A percentile compares a stretch with the other conserved stretches of the same genome.
Conservation (phyloP, 2,113 vertebrate genomes). For the Galbula dea region DNA sequence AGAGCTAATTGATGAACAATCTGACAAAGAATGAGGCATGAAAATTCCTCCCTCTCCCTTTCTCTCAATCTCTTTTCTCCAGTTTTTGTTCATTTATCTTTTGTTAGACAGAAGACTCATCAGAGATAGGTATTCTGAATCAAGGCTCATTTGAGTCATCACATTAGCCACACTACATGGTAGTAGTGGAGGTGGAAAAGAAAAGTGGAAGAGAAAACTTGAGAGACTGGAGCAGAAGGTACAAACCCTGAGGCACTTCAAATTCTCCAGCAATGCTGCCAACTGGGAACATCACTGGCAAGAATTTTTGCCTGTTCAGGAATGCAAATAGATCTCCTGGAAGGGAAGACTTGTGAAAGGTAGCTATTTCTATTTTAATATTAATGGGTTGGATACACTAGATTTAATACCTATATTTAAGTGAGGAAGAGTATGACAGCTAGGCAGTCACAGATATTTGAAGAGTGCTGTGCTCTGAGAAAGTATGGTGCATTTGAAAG, state of each 20-base stretch:
- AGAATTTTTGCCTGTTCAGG: not conserved
- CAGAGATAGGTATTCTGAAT: not conserved
- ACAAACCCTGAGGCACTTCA: not conserved
- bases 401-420: not conserved
- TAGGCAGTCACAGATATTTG: not conserved
- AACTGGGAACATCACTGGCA: not conserved
- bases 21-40: not conserved
- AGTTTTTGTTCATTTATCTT: not conserved
- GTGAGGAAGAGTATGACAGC: not conserved
- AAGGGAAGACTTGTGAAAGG: not conserved
- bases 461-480: not conserved
- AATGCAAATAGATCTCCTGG: constrained; percentile 3
- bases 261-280: not conserved
- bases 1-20: not conserved
- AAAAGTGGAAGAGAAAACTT: not conserved
- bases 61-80: not conserved
- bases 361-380: constrained; percentile 19
- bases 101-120: not conserved
- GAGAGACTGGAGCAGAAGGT: constrained; percentile 15
- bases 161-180: not conserved
- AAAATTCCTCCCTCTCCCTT: not conserved
- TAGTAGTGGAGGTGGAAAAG: not conserved
- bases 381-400: not conserved
- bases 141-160: not conserved
- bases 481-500: not conserved